Base-by-base conservation (phyloP, 2,888 invertebrate species). In the Leptinotarsa peninsularis region DNA sequence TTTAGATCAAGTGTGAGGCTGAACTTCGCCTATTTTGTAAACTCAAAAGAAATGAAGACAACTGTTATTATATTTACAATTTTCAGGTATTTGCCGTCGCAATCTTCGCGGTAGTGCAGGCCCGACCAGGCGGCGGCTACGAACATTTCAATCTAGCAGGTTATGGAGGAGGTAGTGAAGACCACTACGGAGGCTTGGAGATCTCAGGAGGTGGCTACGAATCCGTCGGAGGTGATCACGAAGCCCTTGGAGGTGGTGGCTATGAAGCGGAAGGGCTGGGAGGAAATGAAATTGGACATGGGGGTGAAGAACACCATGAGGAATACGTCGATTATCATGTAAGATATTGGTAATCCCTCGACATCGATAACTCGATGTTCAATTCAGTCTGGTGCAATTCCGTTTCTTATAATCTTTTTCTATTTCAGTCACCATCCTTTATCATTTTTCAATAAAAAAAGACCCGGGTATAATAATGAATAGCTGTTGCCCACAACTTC, bases 281-380 rank as follows among this genome's bases (percentile, higher is more conserved):
- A 60, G 75, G 76, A 71, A 78, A 81, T 71, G 81, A 78, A 74
- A 76, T 80, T 33, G 82, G 75, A 66, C 78, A 79, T 70, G 82
- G 76, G 21, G 75, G 78, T 66, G 82, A 80, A 68, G 78, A 80
- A 66, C 81, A 83, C n/a, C 76, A 81, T 18, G 81, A 83, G 74
- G 84, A 86, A 79, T 82, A 83, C 77, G 79, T 85, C 56, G 87
- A 87, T 79, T 86, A 87, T 76, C 84, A 87, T 75, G 87, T 87
- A 82, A 86, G 85, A 27, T 69, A 17, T 15, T 43, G 43, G 10
- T 33, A 43, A 43, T 10, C 3, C 43, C 13, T 43, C 43, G 10
- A 43, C 10, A 43, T 43, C 43, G 2, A 43, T 43, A 43, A 33
- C 1, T 33, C 33, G 0, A 43, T 43, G 43, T 43, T 43, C 43